Evolutionary conservation across 2,888 invertebrate species (phyloP).

Genomic region (Anagyrus pseudococci): DNA sequence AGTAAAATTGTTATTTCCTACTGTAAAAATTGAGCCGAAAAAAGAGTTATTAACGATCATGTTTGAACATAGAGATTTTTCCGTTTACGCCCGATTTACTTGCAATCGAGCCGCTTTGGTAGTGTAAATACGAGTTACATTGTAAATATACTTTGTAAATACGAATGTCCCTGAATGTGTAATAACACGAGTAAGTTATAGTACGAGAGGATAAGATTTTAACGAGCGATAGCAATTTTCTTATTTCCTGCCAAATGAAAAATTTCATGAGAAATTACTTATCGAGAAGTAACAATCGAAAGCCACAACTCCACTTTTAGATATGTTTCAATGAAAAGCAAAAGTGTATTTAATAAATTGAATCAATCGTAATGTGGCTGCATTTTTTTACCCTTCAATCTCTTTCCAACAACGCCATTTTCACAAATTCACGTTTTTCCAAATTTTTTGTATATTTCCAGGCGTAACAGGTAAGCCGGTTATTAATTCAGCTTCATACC

Average conservation of each 20-base stretch:
- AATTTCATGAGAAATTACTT: too few relatives aligned
- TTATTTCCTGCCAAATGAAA: slow-evolving; percentile 26
- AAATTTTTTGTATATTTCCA: too few relatives aligned
- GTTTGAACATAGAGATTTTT: slow-evolving; percentile 16
- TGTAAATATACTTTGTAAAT: slow-evolving; percentile 58
- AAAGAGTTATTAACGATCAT: not conserved
- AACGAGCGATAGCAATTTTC: slow-evolving; percentile 30
- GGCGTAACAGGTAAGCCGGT: too few relatives aligned
- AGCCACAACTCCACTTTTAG: slow-evolving; percentile 22
- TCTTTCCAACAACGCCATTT: too few relatives aligned
- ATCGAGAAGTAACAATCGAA: slow-evolving; percentile 12
- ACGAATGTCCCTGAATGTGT: slow-evolving; percentile 54
- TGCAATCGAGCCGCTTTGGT: slow-evolving; percentile 12
- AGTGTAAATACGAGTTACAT: slow-evolving; percentile 40
- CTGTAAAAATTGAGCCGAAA: not conserved
- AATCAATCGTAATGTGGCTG: slow-evolving; percentile 22
- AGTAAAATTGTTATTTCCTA: not conserved
- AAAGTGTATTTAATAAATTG: slow-evolving; percentile 36
- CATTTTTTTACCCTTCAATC: too few relatives aligned
- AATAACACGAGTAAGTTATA: slow-evolving; percentile 56
- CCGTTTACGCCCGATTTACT: slow-evolving; percentile 21
- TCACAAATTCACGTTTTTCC: too few relatives aligned
- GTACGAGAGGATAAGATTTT: slow-evolving; percentile 37
- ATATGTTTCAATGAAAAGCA: slow-evolving; percentile 19
- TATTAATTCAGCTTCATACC: too few relatives aligned